Conservation (phyloP, 2,797 vertebrate genomes). For the Harpagifer antarcticus region DNA sequence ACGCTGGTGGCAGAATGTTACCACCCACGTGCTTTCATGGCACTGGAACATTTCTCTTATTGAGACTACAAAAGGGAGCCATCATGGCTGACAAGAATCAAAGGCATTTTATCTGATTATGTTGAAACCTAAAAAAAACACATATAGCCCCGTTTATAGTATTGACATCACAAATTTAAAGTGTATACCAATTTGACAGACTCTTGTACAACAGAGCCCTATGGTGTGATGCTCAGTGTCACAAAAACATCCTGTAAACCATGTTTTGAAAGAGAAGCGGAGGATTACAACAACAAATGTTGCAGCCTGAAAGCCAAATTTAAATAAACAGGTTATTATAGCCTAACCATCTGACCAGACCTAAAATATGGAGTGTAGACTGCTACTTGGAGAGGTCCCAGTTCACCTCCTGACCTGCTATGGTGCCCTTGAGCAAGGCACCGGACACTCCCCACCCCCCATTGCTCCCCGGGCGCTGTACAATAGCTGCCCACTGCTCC, state of each 20-base stretch:
- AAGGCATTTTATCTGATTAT: slow-evolving; percentile 13
- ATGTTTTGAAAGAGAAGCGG: not conserved
- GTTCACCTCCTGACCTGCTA: too few relatives aligned
- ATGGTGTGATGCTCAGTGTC: not conserved
- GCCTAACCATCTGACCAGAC: too few relatives aligned
- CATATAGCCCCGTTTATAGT: not conserved
- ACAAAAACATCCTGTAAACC: not conserved
- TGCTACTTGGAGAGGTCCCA: too few relatives aligned
- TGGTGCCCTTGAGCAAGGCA: too few relatives aligned
- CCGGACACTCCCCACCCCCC: too few relatives aligned
- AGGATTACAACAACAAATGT: not conserved
- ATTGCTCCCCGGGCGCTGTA: too few relatives aligned
- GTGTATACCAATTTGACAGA: slow-evolving; percentile 10
- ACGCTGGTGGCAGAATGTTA: slow-evolving; percentile 40
- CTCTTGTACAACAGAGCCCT: not conserved
- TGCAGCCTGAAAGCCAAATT: not conserved
- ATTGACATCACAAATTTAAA: not conserved
- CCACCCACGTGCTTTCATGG: slow-evolving; percentile 21
- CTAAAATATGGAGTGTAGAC: too few relatives aligned
- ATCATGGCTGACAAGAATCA: slow-evolving; percentile 14
- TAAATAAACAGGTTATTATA: not conserved
- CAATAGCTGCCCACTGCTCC: too few relatives aligned
- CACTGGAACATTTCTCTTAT: slow-evolving; percentile 23
- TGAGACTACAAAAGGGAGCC: slow-evolving; percentile 27
- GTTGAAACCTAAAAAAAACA: slow-evolving; percentile 1